A percentile compares a stretch with the other conserved stretches of the same genome.
Evolutionary conservation across 2,113 vertebrate species (phyloP).

Genomic region (Corythaeola cristata): DNA sequence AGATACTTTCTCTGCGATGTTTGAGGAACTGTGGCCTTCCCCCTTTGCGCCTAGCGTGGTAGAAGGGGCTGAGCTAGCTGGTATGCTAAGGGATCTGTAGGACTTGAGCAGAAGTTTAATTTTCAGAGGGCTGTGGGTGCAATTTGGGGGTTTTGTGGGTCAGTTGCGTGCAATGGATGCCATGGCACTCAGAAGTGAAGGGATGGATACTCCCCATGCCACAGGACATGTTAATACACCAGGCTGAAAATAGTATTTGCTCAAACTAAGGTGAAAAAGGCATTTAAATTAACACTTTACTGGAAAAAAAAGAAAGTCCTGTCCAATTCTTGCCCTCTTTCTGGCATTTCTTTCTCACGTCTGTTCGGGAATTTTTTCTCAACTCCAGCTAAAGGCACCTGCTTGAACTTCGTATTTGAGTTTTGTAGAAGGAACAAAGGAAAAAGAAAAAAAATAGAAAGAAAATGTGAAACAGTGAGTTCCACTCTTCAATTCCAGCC

Average conservation of each 20-base stretch:
- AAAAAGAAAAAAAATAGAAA: neutral
- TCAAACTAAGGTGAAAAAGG: neutral
- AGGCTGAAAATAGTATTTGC: neutral
- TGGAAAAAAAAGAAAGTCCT: neutral
- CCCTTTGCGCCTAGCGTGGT: neutral
- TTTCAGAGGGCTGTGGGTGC: neutral
- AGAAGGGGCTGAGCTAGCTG: neutral
- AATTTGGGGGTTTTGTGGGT: neutral
- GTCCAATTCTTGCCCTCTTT: neutral
- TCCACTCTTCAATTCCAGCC: neutral
- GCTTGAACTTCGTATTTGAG: neutral
- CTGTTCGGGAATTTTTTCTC: neutral
- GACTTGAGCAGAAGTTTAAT: neutral
- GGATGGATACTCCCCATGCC: neutral
- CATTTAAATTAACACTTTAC: neutral
- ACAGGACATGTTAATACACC: rapidly evolving
- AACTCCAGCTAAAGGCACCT: neutral
- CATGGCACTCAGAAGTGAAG: neutral
- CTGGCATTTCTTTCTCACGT: neutral
- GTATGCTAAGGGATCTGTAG: neutral
- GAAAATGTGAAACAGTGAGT: neutral
- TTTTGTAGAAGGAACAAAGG: neutral
- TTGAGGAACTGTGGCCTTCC: neutral
- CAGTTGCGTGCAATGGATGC: neutral
- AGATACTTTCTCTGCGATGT: neutral